These are phyloP conservation scores for Catocala sponsa DNA, from an alignment of 2,888 invertebrate species.

Conservation along the genomic window DNA sequence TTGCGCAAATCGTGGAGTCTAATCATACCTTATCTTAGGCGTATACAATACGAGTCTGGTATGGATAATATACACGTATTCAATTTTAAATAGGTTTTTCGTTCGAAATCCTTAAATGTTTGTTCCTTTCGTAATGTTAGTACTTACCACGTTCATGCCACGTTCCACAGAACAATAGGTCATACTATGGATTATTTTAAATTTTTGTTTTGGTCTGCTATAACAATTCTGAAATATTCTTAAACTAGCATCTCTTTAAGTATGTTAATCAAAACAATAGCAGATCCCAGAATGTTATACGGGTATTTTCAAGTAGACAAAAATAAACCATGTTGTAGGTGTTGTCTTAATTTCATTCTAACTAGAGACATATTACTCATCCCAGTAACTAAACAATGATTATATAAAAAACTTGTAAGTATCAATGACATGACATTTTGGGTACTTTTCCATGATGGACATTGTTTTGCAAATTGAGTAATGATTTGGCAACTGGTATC, in stretches of 20 bases:
- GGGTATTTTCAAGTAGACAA: not conserved
- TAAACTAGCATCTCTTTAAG: not conserved
- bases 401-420: not conserved
- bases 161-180: too few species aligned
- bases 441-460: not conserved
- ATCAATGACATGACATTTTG: not conserved
- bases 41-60: not conserved
- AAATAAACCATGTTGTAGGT: too few species aligned
- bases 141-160: too few species aligned
- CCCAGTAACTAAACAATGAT: too few species aligned
- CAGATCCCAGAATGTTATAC: not conserved
- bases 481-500: conserved; percentile 1
- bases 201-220: not conserved
- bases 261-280: not conserved
- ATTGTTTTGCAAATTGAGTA: not conserved
- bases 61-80: too few species aligned
- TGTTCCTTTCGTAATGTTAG: too few species aligned
- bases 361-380: too few species aligned
- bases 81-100: too few species aligned
- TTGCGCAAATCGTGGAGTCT: conserved; percentile 9
- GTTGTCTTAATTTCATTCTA: too few species aligned
- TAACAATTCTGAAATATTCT: not conserved
- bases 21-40: not conserved
- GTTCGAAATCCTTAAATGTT: too few species aligned
- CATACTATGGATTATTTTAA: too few species aligned